A percentile compares a stretch with the other conserved stretches of the same genome.
These are phyloP conservation scores for Setophaga petechia DNA, from an alignment of 2,113 vertebrate species.

Conservation along the genomic window DNA sequence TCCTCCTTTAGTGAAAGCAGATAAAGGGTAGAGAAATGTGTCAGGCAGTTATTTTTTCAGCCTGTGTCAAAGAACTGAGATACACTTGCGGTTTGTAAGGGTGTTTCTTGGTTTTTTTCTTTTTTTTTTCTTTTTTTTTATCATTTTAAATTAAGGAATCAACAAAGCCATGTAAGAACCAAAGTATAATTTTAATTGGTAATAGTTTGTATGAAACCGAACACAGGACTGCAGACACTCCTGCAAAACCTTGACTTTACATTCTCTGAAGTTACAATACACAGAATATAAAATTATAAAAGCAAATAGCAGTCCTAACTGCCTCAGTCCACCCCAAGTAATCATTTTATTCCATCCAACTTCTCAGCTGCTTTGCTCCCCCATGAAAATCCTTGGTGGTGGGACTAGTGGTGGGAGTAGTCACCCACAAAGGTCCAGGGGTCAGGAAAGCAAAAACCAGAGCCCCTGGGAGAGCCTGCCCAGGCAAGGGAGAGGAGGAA, in stretches of 20 bases:
- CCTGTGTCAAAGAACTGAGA: background rate
- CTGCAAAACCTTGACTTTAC: background rate
- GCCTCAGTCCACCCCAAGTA: background rate
- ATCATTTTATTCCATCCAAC: background rate
- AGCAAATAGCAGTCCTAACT: background rate
- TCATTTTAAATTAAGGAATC: background rate
- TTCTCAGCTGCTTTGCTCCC: slow-evolving; percentile 2
- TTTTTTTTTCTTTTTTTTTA: background rate
- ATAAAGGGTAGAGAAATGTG: background rate
- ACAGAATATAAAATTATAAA: background rate
- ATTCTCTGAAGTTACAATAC: background rate
- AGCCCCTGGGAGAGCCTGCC: background rate
- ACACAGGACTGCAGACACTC: accelerated
- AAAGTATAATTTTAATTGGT: background rate
- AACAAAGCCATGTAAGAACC: background rate
- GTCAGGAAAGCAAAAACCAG: background rate
- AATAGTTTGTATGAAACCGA: background rate
- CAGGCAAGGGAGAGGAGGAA: background rate
- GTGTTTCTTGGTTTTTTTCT: background rate
- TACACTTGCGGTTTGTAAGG: background rate
- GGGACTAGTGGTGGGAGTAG: background rate
- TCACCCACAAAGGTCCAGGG: accelerated
- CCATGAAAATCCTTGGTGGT: background rate
- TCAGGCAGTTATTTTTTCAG: background rate
- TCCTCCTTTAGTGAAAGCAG: background rate